Percentiles rank a stretch among this genome's conserved stretches.
These are phyloP conservation scores for Phylloscopus trochiloides DNA, from an alignment of 2,113 vertebrate species.

Conservation along the genomic window DNA sequence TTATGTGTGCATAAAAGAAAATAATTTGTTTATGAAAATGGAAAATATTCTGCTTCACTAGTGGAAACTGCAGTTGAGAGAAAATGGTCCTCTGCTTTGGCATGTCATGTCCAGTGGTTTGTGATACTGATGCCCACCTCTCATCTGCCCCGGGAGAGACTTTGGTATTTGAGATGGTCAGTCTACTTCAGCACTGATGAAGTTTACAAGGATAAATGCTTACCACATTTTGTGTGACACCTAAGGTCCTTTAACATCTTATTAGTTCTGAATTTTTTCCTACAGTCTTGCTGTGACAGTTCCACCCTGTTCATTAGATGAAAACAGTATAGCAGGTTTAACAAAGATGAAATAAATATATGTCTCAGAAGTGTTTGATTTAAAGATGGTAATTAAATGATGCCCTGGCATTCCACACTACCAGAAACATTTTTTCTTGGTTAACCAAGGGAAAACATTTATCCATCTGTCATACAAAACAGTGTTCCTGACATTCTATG, in stretches of 20 bases:
- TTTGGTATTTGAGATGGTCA: not conserved
- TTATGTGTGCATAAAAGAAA: not conserved
- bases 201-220: not conserved
- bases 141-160: not conserved
- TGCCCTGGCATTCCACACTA: not conserved
- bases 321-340: not conserved
- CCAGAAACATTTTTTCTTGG: not conserved
- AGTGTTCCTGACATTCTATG: not conserved
- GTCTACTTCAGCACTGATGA: not conserved
- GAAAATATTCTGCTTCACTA: not conserved
- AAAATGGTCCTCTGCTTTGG: not conserved
- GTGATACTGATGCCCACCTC: not conserved
- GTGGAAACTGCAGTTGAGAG: not conserved
- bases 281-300: not conserved
- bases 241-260: not conserved
- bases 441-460: constrained; percentile 8
- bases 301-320: not conserved
- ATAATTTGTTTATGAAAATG: not conserved
- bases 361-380: not conserved
- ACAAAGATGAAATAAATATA: not conserved
- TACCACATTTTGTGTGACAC: not conserved
- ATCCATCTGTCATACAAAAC: not conserved
- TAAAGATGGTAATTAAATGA: not conserved
- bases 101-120: not conserved
- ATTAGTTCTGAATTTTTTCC: not conserved